Evolutionary conservation across 1,140 invertebrate species (phyloP), one percentile per base, ranked within the genome.

Genomic region (Dryas iulia): DNA sequence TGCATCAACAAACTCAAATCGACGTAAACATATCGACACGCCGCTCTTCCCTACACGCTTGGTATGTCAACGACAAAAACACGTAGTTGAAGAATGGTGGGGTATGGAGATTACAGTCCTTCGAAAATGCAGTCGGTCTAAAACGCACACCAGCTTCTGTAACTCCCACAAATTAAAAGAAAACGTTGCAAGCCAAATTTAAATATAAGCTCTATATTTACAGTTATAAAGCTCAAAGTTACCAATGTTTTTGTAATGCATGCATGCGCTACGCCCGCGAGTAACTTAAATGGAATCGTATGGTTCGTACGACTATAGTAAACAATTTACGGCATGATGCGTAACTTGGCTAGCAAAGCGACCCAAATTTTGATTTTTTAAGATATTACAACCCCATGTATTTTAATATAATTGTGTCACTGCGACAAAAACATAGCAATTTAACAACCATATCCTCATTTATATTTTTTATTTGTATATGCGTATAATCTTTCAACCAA

Each of bases 1-100:
- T 64, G 52, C 62, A 35, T 57, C 30, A 59, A 47, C 7, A 59
- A 47, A 52, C 54, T 61, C 21, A 53, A 31, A 69, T 58, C 54
- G 63, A 58, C 53, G 58, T 68, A 66, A 71, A 66, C 39, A 68
- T 78, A 82, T 87, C 85, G 84, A 87, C 74, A 82, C 62, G 61
- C 39, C 57, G 74, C 66, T 77, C 83, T 58, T 82, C 83, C 81
- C 86, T 87, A 88, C 54, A 72, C 66, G 79, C 74, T 76, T 82
- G 84, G 87, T 85, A 87, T 88, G 84, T 83, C 77, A 86, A 83
- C 78, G 81, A 86, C 82, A 87, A 87, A 89, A 89, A 87, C 83
- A 87, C 78, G 83, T 81, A 83, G 81, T 84, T 77, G 73, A 81
- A 72, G 76, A 79, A 70, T 79, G 78, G 81, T 79, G 80, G 81